Base-by-base conservation (phyloP, 2,797 vertebrate species). In the Sebastes miniatus region DNA sequence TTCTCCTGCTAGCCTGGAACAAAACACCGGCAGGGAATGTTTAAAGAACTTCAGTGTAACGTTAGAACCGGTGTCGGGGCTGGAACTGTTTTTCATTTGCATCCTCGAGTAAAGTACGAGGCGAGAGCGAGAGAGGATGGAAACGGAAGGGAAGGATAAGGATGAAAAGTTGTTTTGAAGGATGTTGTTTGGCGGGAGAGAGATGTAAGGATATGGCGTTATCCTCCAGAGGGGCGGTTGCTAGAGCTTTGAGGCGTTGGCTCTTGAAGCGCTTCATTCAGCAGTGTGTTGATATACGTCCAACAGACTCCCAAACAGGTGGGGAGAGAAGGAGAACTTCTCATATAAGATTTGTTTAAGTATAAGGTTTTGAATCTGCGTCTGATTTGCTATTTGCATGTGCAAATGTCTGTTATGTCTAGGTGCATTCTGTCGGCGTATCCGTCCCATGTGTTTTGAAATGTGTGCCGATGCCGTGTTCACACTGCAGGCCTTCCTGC, bases 21-120 rank as follows among this genome's bases (percentile, higher is more conserved):
- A 83, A 86, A 88, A 89, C 14, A 8, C 56, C 47, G 2, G 62
- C 67, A 71, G 79, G 62, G 83, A 77, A 76, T 61, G 69, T 68
- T 70, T 64, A 85, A 75, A 89, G 81, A 79, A 86, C 78, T 72
- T 73, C 69, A 80, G 77, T 76, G 88, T 83, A 87, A 86, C 10
- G 29, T 82, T 81, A 83, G 83, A 88, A 70, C 36, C 8, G 4
- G 10, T 12, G 11, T 47, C 27, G 1, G 62, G 36, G 24, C 71
- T 16, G 18, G 69, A 79, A 68, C 84, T 87, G 88, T 66, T 88
- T 89, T 84, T 80, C 61, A 91, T 91, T 87, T 87, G 63, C 77
- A 62, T 87, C 86, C 27, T 14, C n/a, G 29, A 61, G 68, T 76
- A 69, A 86, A 79, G 72, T 52, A 58, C 9, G 14, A 73, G 36